Evolutionary conservation across 2,113 vertebrate species (phyloP).

Genomic region (Philantomba maxwellii): DNA sequence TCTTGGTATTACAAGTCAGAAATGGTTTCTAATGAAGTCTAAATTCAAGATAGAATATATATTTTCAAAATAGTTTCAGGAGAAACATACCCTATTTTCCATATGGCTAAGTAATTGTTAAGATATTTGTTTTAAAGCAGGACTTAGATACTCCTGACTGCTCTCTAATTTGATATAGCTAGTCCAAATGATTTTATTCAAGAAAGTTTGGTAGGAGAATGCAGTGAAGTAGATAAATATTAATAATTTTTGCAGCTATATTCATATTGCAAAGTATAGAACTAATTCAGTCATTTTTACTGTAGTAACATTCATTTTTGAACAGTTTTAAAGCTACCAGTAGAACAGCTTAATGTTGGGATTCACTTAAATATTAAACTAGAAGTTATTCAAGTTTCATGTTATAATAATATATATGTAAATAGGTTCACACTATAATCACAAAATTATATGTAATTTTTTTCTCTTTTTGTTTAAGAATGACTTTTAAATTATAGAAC

Average conservation of each 20-base stretch:
- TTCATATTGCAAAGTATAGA: conserved; percentile 74
- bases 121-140: conserved; percentile 83
- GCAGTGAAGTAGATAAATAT: conserved; percentile 78
- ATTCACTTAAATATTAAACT: conserved; percentile 64
- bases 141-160: conserved; percentile 81
- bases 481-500: conserved; percentile 24
- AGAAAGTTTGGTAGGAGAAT: conserved; percentile 77
- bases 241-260: conserved; percentile 76
- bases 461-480: background rate
- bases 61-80: conserved; percentile 74
- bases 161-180: conserved; percentile 81
- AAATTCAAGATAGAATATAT: conserved; percentile 78
- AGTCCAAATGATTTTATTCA: conserved; percentile 76
- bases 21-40: conserved; percentile 79
- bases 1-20: conserved; percentile 75
- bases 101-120: conserved; percentile 82
- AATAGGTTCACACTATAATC: background rate
- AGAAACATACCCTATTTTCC: conserved; percentile 79
- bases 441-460: conserved; percentile 16
- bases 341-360: conserved; percentile 60
- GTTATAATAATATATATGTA: conserved; percentile 42
- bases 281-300: conserved; percentile 67
- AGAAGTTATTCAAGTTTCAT: conserved; percentile 44
- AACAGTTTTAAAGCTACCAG: conserved; percentile 57
- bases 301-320: conserved; percentile 62